Conservation (phyloP, 1,140 invertebrate genomes). For the Formica exsecta region DNA sequence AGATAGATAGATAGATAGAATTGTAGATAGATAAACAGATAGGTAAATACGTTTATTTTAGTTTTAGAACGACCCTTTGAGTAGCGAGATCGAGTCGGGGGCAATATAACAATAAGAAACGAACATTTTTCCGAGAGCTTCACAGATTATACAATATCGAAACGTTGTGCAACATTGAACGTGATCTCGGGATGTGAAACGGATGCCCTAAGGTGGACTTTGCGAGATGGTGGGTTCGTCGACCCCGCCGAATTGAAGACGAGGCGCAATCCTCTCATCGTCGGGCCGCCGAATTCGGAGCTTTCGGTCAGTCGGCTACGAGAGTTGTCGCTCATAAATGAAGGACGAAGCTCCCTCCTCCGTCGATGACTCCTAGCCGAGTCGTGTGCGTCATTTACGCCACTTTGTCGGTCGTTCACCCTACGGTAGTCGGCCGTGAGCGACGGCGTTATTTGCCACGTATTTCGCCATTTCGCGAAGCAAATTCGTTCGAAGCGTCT, state of each 20-base stretch:
- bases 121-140: background rate
- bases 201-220: constrained; percentile 30
- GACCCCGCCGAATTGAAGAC: constrained; percentile 47
- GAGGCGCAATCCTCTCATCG: constrained; percentile 47
- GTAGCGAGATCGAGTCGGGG: constrained; percentile 22
- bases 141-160: background rate
- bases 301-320: constrained; percentile 67
- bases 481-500: constrained; percentile 28
- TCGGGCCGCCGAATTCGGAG: constrained; percentile 44
- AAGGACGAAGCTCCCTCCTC: constrained; percentile 48
- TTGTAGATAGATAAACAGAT: too few species aligned
- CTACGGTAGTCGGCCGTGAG: constrained; percentile 57
- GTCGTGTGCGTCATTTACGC: constrained; percentile 68
- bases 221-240: constrained; percentile 29
- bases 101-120: background rate
- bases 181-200: background rate
- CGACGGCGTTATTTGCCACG: constrained; percentile 59
- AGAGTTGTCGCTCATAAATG: constrained; percentile 50
- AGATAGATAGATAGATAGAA: too few species aligned
- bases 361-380: constrained; percentile 33
- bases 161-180: constrained; percentile 2
- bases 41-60: too few species aligned
- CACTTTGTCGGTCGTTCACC: constrained; percentile 78
- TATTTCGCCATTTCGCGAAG: constrained; percentile 48
- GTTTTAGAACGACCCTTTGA: background rate